Percentiles rank a stretch among this genome's conserved stretches.
Evolutionary conservation across 2,888 invertebrate species (phyloP).

Genomic region (Ellobium chinense): DNA sequence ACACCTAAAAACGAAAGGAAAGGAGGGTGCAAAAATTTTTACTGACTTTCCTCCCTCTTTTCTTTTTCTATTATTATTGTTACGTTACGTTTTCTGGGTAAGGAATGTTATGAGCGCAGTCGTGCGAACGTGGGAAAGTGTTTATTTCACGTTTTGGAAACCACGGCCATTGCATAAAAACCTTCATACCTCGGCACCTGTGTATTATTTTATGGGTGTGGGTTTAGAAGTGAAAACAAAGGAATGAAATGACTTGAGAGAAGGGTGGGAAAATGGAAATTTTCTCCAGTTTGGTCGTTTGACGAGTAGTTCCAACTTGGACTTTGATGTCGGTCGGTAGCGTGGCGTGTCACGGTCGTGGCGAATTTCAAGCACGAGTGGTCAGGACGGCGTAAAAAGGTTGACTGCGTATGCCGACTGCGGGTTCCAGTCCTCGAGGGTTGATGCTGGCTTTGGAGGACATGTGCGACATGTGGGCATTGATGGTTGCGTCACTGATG

Average conservation of each 20-base stretch:
- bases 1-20: neutral
- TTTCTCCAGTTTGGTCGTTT: neutral
- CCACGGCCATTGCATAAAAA: neutral
- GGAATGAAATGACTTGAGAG: neutral
- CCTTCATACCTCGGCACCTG: neutral
- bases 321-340: neutral
- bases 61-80: neutral
- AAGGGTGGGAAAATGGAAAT: neutral
- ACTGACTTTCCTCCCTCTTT: neutral
- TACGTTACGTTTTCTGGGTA: no score
- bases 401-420: no score
- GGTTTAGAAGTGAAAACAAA: neutral
- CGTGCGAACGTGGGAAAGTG: constrained; percentile 30
- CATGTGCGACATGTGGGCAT: no score
- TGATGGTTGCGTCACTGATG: no score
- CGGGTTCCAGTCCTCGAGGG: no score
- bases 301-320: neutral
- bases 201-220: constrained; percentile 25
- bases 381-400: no score
- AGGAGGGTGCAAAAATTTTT: neutral
- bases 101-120: neutral
- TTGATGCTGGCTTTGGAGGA: no score
- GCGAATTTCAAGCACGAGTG: no score
- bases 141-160: neutral
- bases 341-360: neutral